Percentiles rank a stretch among this genome's conserved stretches.
Conservation (phyloP, 2,888 invertebrate species). For the Trissolcus brochymenae region DNA sequence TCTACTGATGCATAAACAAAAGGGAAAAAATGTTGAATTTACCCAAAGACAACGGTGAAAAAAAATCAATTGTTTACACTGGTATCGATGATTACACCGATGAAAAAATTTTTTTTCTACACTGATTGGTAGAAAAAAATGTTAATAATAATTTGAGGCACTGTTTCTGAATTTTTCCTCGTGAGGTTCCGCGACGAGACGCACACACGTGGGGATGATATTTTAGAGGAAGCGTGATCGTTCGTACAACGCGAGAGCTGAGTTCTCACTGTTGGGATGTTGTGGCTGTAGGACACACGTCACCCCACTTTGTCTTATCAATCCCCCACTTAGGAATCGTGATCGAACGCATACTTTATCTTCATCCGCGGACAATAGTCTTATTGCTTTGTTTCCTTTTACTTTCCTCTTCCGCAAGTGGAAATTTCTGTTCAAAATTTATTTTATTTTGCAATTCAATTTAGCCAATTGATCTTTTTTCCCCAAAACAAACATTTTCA, state of each 20-base stretch:
- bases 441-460: not conserved
- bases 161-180: not conserved
- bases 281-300: constrained; percentile 18
- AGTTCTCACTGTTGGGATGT: constrained; percentile 48
- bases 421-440: too few relatives aligned
- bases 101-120: not conserved
- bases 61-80: too few relatives aligned
- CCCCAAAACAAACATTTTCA: too few relatives aligned
- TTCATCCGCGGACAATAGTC: not conserved
- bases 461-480: too few relatives aligned
- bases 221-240: constrained; percentile 9
- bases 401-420: not conserved
- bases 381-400: not conserved
- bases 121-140: not conserved
- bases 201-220: constrained; percentile 31
- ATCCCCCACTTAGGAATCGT: constrained; percentile 36
- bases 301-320: constrained; percentile 38
- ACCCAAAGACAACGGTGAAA: too few relatives aligned
- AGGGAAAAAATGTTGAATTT: too few relatives aligned
- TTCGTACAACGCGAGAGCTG: constrained; percentile 40
- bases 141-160: not conserved
- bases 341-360: constrained; percentile 27
- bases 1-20: too few relatives aligned
- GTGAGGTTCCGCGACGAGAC: not conserved
- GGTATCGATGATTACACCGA: too few relatives aligned